Percentiles rank a stretch among this genome's conserved stretches.
Conservation (phyloP, 2,888 invertebrate species). For the Ophion slaviceki region DNA sequence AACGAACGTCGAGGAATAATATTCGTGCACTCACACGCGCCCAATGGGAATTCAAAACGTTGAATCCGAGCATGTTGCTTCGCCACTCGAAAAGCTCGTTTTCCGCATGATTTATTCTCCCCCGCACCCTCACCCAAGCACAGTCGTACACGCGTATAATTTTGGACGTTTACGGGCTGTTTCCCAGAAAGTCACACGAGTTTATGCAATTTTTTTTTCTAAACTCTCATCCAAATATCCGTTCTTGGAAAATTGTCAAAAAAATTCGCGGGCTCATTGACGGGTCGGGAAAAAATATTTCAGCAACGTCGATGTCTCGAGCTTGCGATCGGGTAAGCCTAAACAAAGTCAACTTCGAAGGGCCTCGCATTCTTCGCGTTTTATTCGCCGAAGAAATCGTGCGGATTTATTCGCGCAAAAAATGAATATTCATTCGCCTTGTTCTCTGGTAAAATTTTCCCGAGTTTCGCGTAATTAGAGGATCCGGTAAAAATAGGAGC, state of each 20-base stretch:
- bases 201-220: background rate
- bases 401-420: background rate
- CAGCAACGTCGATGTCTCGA: background rate
- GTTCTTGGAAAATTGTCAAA: background rate
- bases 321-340: background rate
- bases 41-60: background rate
- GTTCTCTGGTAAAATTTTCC: background rate
- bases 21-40: background rate
- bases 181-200: background rate
- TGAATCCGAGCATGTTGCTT: slow-evolving; percentile 46
- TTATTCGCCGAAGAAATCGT: background rate
- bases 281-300: background rate
- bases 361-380: background rate
- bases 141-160: background rate
- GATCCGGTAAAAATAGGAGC: background rate
- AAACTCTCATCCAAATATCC: too few species aligned
- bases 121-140: background rate
- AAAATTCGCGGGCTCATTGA: background rate
- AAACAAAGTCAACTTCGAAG: background rate
- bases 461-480: background rate
- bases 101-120: slow-evolving; percentile 25
- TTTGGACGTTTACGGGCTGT: background rate
- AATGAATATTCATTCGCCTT: background rate
- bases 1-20: slow-evolving; percentile 45
- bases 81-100: slow-evolving; percentile 52